Conservation (phyloP, 2,113 vertebrate species). For the Brachionichthys hirsutus region DNA sequence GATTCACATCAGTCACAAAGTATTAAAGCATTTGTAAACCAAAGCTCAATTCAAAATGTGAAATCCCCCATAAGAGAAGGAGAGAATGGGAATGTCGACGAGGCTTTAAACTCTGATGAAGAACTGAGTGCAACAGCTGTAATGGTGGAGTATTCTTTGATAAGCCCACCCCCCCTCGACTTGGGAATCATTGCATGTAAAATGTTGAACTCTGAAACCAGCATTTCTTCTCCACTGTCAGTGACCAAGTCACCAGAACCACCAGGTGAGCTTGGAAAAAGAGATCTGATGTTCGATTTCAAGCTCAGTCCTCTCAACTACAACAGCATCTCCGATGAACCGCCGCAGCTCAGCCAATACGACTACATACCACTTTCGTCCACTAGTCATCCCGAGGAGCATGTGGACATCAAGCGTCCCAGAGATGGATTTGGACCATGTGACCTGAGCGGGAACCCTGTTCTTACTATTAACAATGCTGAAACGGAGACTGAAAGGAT, state of each 20-base stretch:
- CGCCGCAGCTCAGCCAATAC: slow-evolving; percentile 64
- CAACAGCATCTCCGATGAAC: slow-evolving; percentile 65
- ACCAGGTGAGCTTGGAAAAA: slow-evolving; percentile 44
- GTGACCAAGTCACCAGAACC: slow-evolving; percentile 49
- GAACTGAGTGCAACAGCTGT: slow-evolving; percentile 30
- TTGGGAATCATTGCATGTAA: slow-evolving; percentile 55
- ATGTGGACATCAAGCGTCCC: slow-evolving; percentile 44
- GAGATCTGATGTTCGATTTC: slow-evolving; percentile 64
- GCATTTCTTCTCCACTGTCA: slow-evolving; percentile 43
- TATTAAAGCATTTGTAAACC: slow-evolving; percentile 37
- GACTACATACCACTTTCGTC: slow-evolving; percentile 68
- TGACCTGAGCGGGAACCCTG: slow-evolving; percentile 49
- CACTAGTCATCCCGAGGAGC: slow-evolving; percentile 56
- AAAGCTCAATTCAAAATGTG: slow-evolving; percentile 34
- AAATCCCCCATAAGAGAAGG: slow-evolving; percentile 39
- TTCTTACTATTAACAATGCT: slow-evolving; percentile 64
- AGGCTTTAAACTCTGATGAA: slow-evolving; percentile 30
- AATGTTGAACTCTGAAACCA: slow-evolving; percentile 52
- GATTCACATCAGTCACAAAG: slow-evolving; percentile 41
- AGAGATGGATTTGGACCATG: slow-evolving; percentile 50
- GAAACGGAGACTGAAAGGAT: slow-evolving; percentile 45
- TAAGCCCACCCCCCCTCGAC: slow-evolving; percentile 60
- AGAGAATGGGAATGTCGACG: slow-evolving; percentile 30
- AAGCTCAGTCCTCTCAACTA: slow-evolving; percentile 77
- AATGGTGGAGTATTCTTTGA: slow-evolving; percentile 60